Conservation (phyloP, 2,888 invertebrate genomes). For the Onchidella celtica region DNA sequence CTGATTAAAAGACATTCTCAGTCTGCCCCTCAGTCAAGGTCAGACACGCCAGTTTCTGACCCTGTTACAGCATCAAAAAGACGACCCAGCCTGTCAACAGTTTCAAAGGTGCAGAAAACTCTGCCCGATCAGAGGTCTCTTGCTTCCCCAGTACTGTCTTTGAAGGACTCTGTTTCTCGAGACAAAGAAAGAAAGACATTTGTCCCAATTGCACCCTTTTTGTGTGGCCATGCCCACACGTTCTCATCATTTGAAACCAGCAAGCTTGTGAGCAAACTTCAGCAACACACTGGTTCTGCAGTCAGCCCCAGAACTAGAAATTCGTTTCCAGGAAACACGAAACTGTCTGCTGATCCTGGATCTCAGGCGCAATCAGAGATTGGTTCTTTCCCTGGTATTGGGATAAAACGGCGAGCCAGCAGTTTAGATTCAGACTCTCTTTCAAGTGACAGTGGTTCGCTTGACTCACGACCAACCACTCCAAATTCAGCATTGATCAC, state of each 20-base stretch:
- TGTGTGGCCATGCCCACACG: conserved; percentile 45
- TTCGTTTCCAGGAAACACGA: not conserved
- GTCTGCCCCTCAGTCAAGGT: conserved; percentile 1
- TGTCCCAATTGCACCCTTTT: conserved; percentile 45
- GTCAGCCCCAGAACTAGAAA: no score
- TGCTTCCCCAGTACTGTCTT: not conserved
- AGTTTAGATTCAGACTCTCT: conserved; percentile 39
- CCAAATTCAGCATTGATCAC: not conserved
- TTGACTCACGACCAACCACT: conserved; percentile 19
- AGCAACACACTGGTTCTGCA: not conserved
- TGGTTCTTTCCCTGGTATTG: not conserved
- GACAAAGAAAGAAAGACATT: conserved; percentile 38
- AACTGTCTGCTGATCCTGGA: not conserved
- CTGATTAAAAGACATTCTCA: not conserved
- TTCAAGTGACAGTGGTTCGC: conserved; percentile 30
- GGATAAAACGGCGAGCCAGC: conserved; percentile 15
- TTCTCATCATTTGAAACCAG: conserved; percentile 46
- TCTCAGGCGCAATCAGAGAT: not conserved
- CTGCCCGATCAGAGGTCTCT: not conserved
- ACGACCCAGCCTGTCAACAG: not conserved
- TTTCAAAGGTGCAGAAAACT: not conserved
- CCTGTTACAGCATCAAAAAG: not conserved
- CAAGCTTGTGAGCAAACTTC: conserved; percentile 15
- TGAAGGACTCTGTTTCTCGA: not conserved
- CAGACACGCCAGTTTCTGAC: not conserved